Percentiles rank a stretch among this genome's conserved stretches.
Evolutionary conservation across 2,888 invertebrate species (phyloP).

Genomic region (Drosophila ezoana): DNA sequence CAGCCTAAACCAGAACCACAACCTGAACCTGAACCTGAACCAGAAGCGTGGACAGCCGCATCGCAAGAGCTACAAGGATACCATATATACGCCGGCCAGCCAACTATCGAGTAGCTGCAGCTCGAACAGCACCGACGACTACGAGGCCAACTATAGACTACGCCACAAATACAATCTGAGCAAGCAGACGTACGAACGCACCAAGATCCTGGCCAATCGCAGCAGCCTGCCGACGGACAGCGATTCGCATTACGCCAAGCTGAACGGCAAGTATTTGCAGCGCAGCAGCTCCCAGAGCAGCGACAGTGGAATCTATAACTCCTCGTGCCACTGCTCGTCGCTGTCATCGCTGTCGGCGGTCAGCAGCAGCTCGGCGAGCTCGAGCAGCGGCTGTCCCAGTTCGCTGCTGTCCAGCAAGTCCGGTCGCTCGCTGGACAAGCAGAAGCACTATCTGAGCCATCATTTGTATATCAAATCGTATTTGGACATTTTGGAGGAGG

Average conservation of each 20-base stretch:
- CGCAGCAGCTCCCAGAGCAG: constrained; percentile 76
- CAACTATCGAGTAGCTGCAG: constrained; percentile 69
- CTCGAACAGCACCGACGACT: constrained; percentile 65
- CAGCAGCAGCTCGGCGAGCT: constrained; percentile 84
- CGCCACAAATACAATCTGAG: constrained; percentile 78
- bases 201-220: constrained; percentile 56
- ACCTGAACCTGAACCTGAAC: constrained; percentile 38
- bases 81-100: constrained; percentile 68
- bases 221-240: constrained; percentile 49
- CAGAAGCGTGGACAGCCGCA: constrained; percentile 50
- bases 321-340: constrained; percentile 81
- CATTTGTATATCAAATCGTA: constrained; percentile 87
- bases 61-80: constrained; percentile 55
- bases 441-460: constrained; percentile 86
- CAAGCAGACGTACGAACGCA: constrained; percentile 79
- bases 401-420: constrained; percentile 76
- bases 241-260: constrained; percentile 70
- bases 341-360: constrained; percentile 80
- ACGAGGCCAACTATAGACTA: constrained; percentile 74
- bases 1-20: constrained; percentile 40
- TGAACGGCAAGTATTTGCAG: constrained; percentile 55
- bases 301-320: constrained; percentile 82
- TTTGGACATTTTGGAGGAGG: constrained; percentile 86
- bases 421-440: constrained; percentile 82
- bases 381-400: constrained; percentile 81